These are phyloP conservation scores for Abramis brama DNA, from an alignment of 2,113 vertebrate genomes.

Conservation along the genomic window DNA sequence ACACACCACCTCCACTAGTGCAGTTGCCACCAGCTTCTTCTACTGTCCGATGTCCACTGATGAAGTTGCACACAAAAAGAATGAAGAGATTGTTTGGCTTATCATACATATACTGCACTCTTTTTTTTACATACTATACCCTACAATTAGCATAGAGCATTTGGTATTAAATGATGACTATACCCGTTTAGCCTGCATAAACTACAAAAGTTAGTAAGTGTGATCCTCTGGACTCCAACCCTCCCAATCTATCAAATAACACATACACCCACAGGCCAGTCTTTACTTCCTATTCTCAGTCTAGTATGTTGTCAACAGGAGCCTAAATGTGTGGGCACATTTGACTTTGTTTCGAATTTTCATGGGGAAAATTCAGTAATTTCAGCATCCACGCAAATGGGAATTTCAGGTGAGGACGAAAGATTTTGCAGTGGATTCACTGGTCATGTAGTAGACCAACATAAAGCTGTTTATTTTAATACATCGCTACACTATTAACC, in stretches of 20 bases:
- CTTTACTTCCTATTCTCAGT: not conserved
- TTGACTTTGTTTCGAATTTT: not conserved
- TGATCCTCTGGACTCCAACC: not conserved
- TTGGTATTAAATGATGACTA: not conserved
- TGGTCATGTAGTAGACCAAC: too few species aligned
- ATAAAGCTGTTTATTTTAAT: too few species aligned
- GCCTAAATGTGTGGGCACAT: not conserved
- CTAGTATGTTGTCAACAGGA: not conserved
- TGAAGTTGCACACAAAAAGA: not conserved
- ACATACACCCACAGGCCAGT: not conserved
- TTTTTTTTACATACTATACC: not conserved
- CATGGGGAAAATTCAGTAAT: not conserved
- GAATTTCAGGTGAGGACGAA: too few species aligned
- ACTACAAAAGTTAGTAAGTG: not conserved
- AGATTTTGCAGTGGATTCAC: too few species aligned
- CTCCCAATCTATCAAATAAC: not conserved
- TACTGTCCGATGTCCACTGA: not conserved
- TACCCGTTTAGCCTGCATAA: not conserved
- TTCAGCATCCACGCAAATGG: not conserved
- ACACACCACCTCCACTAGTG: constrained; percentile 28
- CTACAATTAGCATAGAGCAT: too few species aligned
- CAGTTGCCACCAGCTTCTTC: not conserved
- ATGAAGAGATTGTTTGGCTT: not conserved
- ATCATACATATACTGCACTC: not conserved
- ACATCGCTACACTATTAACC: too few species aligned